These are phyloP conservation scores for Meloidogyne exigua DNA, from an alignment of 1,140 invertebrate genomes.

Conservation along the genomic window DNA sequence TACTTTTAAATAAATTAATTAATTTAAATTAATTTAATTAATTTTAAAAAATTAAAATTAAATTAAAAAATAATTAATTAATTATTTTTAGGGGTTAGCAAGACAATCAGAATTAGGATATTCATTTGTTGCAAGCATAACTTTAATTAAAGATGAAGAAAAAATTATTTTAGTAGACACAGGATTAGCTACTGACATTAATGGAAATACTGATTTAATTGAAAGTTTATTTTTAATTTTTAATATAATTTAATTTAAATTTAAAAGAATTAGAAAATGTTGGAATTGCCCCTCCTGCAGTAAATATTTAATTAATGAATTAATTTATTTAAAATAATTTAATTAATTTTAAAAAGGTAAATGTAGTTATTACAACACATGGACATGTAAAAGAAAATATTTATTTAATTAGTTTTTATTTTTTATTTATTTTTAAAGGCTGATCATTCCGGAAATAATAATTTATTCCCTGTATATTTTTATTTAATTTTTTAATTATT, in stretches of 20 bases:
- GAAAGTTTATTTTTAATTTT: slow-evolving; percentile 38
- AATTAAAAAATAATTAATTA: background rate
- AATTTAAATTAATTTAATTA: background rate
- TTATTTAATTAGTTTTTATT: too few species aligned
- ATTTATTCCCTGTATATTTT: background rate
- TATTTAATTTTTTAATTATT: background rate
- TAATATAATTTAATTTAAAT: slow-evolving; percentile 24
- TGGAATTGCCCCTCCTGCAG: slow-evolving; percentile 50
- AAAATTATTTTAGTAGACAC: slow-evolving; percentile 61
- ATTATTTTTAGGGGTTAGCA: slow-evolving; percentile 49
- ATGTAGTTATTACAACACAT: slow-evolving; percentile 54
- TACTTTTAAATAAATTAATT: too few species aligned
- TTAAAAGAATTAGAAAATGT: slow-evolving; percentile 44
- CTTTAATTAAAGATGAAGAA: slow-evolving; percentile 50
- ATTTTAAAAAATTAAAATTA: too few species aligned
- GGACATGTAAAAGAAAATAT: slow-evolving; percentile 62
- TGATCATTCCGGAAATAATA: background rate
- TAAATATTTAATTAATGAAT: slow-evolving; percentile 40
- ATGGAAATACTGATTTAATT: slow-evolving; percentile 51
- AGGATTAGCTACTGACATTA: slow-evolving; percentile 60
- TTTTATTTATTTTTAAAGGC: background rate
- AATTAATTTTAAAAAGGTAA: background rate
- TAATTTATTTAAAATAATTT: background rate
- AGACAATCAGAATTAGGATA: slow-evolving; percentile 54
- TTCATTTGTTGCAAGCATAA: slow-evolving; percentile 59